Evolutionary conservation across 2,888 invertebrate species (phyloP).

Genomic region (Bombylius discolor): DNA sequence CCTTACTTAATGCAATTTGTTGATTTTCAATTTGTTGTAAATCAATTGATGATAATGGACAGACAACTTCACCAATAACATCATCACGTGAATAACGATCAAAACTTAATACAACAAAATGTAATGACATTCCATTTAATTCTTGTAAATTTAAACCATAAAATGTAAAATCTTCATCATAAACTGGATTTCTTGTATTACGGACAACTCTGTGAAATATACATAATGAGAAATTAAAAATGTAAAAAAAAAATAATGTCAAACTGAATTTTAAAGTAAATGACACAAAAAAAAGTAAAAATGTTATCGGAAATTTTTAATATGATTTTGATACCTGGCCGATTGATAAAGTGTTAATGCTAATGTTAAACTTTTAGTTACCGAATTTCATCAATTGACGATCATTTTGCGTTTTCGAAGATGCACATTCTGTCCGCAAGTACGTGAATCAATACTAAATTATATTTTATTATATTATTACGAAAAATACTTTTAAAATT

Average conservation of each 20-base stretch:
- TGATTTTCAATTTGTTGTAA: slow-evolving; percentile 60
- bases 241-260: not conserved
- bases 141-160: slow-evolving; percentile 84
- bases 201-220: slow-evolving; percentile 60
- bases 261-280: not conserved
- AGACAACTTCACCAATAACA: slow-evolving; percentile 94
- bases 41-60: slow-evolving; percentile 55
- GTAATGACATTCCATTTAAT: slow-evolving; percentile 76
- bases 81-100: slow-evolving; percentile 97
- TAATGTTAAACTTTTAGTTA: too few species aligned
- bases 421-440: too few species aligned
- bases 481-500: too few species aligned
- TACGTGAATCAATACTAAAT: too few species aligned
- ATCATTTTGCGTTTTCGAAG: too few species aligned
- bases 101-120: slow-evolving; percentile 88
- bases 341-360: too few species aligned
- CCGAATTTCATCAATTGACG: too few species aligned
- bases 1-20: slow-evolving; percentile 69
- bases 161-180: slow-evolving; percentile 98
- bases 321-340: too few species aligned
- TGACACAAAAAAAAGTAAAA: not conserved
- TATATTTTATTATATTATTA: too few species aligned
- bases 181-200: slow-evolving; percentile 90
- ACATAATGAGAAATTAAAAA: not conserved
- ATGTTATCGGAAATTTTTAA: too few species aligned